Base-by-base conservation (phyloP, 2,888 invertebrate species). In the Agrochola macilenta region DNA sequence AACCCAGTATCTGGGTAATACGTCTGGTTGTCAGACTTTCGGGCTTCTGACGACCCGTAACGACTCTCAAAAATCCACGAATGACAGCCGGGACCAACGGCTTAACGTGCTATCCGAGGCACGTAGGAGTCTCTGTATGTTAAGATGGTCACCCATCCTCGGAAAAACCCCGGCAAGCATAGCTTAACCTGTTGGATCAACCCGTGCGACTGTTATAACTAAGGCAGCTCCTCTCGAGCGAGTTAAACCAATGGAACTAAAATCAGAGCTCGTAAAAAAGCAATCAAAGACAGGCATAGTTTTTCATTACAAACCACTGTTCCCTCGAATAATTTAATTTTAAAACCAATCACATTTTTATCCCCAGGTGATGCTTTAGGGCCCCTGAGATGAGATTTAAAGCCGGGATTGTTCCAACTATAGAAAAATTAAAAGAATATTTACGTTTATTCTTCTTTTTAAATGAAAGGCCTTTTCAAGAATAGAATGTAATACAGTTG, bases 311-410 rank as follows among this genome's bases (percentile, higher is more conserved):
- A 30, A 61, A 58, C 68, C 23, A 52, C 65, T 35, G 35, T 79
- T 66, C 43, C 30, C 20, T 17, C 14, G 35, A 61, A 64, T 61
- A 69, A 82, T 71, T 71, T 26, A 60, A 79, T 81, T 68, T 61
- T 23, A 0, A 64, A 81, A 71, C 76, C 76, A 81, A 81, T 84
- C 57, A 61, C 35, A 58, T 64, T 69, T 84, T 69, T 61, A 84
- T 82, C 64, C 63, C 14, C 14, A 14, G 46, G 46, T 14, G 46
- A 46, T 46, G 12, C 12, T 12, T 4, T 46, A 58, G 9, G 20
- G 52, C 69, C 57, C 14, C 26, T 65, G 65, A 76, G 30, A 79
- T 75, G 64, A 63, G n/a, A 63, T 75, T 58, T 68, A 46, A 84
- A 79, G 23, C 52, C 17, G 12, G 60, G 54, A n/a, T 73, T 69